Conservation (phyloP, 2,797 vertebrate species). For the Vipera ursinii region DNA sequence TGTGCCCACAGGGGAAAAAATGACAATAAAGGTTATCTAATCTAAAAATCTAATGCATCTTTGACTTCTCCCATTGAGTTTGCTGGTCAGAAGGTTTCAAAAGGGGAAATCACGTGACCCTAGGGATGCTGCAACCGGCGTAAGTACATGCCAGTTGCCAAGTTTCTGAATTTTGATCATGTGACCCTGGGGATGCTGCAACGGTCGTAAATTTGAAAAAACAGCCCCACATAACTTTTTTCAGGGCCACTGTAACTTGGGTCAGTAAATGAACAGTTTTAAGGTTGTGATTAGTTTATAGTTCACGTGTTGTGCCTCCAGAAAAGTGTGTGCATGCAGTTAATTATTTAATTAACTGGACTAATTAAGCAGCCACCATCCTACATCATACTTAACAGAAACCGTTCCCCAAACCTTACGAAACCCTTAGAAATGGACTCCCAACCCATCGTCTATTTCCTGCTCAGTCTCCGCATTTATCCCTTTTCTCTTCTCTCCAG, state of each 20-base stretch:
- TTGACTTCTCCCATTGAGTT: background rate
- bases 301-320: background rate
- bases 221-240: no score
- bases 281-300: background rate
- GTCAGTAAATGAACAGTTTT: background rate
- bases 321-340: background rate
- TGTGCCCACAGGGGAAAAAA: no score
- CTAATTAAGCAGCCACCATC: background rate
- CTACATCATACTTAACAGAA: background rate
- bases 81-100: background rate
- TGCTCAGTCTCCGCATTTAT: no score
- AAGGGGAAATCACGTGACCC: background rate
- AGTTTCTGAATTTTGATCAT: background rate
- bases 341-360: background rate
- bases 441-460: background rate
- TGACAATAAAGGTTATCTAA: no score
- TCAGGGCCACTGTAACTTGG: background rate
- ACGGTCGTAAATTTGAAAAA: background rate
- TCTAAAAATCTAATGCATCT: no score
- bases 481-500: background rate
- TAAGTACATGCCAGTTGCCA: background rate
- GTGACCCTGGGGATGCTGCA: background rate
- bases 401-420: background rate
- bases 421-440: background rate
- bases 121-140: background rate